phyloP scores from a whole-genome alignment of 30 jellyfish, hydroid and myxozoan species.

The Turritopsis rubra region DNA sequence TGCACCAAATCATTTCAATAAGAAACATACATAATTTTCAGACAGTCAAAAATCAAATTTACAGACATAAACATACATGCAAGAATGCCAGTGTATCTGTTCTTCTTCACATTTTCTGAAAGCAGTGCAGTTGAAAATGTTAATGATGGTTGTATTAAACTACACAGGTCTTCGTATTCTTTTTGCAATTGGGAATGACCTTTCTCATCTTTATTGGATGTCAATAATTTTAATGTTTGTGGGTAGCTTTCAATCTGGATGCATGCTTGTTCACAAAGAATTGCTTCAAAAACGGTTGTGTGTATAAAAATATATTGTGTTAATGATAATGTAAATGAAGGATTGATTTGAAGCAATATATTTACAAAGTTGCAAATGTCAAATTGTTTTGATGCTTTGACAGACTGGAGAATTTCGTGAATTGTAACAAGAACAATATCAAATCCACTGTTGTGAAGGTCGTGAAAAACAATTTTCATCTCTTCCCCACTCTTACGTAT shows the following conservation, averaged over 20 bases:
- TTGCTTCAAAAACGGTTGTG: background rate
- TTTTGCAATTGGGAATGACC: background rate
- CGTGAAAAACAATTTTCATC: background rate
- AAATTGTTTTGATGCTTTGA: background rate
- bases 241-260: background rate
- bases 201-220: background rate
- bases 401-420: background rate
- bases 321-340: background rate
- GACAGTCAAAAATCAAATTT: too few relatives aligned
- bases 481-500: background rate
- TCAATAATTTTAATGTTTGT: background rate
- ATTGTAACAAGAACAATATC: background rate
- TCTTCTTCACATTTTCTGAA: background rate
- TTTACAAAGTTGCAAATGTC: background rate
- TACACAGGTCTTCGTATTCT: background rate
- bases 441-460: conserved; percentile 1
- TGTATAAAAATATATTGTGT: background rate
- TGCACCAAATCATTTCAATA: too few relatives aligned
- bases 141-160: background rate
- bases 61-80: background rate
- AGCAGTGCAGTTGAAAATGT: background rate
- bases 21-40: too few relatives aligned
- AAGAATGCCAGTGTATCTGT: conserved; percentile 6
- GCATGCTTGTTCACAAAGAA: background rate
- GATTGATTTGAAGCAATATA: background rate